Conservation (phyloP, 2,113 vertebrate genomes). For the Promerops cafer region DNA sequence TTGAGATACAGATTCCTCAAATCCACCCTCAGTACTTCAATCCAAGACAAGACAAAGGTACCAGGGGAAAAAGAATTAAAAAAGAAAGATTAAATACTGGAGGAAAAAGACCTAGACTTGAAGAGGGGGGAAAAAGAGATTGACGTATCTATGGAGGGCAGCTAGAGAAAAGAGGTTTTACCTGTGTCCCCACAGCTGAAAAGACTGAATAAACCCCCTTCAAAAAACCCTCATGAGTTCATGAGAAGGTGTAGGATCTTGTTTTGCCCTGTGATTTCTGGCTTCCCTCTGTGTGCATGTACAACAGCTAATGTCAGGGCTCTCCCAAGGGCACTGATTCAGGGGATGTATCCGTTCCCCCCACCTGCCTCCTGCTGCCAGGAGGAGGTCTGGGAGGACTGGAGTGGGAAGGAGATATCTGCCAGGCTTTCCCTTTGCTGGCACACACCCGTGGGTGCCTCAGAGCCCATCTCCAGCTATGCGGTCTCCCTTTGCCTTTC, state of each 20-base stretch:
- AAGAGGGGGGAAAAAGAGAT: background rate
- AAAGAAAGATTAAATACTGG: background rate
- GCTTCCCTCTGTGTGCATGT: background rate
- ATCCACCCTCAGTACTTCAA: background rate
- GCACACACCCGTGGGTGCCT: background rate
- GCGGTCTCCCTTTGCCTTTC: background rate
- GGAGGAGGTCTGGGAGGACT: background rate
- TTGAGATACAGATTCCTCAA: background rate
- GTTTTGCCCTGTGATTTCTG: background rate
- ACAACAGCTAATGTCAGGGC: background rate
- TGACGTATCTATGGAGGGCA: background rate
- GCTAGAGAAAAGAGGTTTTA: background rate
- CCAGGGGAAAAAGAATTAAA: background rate
- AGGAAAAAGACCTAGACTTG: background rate
- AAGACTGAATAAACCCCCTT: background rate
- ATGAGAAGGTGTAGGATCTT: background rate
- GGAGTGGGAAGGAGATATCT: background rate
- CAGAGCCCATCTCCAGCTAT: background rate
- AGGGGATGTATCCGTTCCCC: background rate
- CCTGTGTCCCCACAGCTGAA: background rate
- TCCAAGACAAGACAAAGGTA: background rate
- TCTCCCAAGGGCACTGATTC: background rate
- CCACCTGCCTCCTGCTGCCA: background rate
- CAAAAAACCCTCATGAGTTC: background rate
- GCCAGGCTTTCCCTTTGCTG: background rate